Base-by-base conservation (phyloP, 2,888 invertebrate genomes). In the Blastobasis adustella region DNA sequence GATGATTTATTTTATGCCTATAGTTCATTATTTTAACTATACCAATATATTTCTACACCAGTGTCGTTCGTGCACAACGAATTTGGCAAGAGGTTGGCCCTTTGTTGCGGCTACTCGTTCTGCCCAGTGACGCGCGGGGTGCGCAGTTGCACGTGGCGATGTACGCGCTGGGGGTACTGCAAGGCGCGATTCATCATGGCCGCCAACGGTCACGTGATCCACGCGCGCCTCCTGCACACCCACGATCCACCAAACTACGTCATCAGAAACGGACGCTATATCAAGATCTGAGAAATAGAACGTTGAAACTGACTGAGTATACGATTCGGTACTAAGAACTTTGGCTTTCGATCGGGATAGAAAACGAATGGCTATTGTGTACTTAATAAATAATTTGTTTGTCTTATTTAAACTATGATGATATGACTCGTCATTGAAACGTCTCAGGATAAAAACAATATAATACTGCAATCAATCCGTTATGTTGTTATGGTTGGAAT, bases 121-220 rank as follows among this genome's bases (percentile, higher is more conserved):
- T 61, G 60, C 55, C 60, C 58, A 47, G 54, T 55, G 6, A 46
- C 9, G 42, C 60, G 65, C 50, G 54, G 57, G 49, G 49, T 10
- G 37, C 51, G 51, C 10, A 58, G 55, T 4, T 58, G 57, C 1
- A 66, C 69, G 58, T 80, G 75, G 78, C 55, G 74, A 36, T 78
- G 73, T 47, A 73, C 77, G 9, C 69, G 68, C 10, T 69, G 75
- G 37, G 68, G 71, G 39, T 67, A 66, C 0, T 78, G 78, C 53
- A 73, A 68, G 54, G 72, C 75, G 6, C 62, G 76, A 41, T 72
- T 77, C 51, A 75, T 73, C 49, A 62, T 74, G 23, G 59, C 62
- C 36, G 46, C 47, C 6, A 54, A 61, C n/a, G 42, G 42, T 9
- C 42, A 10, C 42, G 42, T 42, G 42, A 10, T 1, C n/a, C 5